Evolutionary conservation across 2,888 invertebrate genomes (phyloP), one percentile per base, ranked within the genome.

Genomic region (Pseudococcus longispinus): DNA sequence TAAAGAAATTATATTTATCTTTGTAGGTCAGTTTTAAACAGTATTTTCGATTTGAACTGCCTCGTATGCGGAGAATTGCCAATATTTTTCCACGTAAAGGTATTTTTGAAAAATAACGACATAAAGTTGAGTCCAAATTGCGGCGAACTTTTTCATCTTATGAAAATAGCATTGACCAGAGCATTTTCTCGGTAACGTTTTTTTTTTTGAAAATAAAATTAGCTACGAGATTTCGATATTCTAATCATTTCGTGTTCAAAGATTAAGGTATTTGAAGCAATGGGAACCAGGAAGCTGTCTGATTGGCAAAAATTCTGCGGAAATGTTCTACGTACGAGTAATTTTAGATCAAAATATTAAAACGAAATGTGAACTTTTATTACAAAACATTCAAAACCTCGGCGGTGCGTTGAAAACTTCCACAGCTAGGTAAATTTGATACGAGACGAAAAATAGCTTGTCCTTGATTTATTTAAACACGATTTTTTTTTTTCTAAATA

Each of bases 21-120:
- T 29, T 29, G 51, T 51, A 86, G 86, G 74, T 86, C 86, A 29
- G 26, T 86, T n/a, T 51, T 80, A 15, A 86, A 74, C 46, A 86
- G 86, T 55, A 86, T 80, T 11, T 26, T 15, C 3, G 80, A 86
- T 32, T 55, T 86, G 37, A 44, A 80, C 2, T 2, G 29, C 15
- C 55, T 86, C 1, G 18, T 86, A 18, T n/a, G 55, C 9, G 86
- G 86, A 20, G 26, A 77, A 32, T 51, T 77, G 9, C 13, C 46
- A 1, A 26, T 55, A 29, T 46, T 26, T n/a, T 86, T 86, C 80
- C 23, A 46, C 55, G 29, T 86, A 8, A 51, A 74, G 11, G 29
- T 29, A 32, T 77, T 46, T 77, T 32, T 86, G 26, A 46, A 55
- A 51, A 86, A 86, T 32, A 55, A 77, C 26, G 55, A 46, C 2